Evolutionary conservation across 2,113 vertebrate species (phyloP), one percentile per base, ranked within the genome.

Genomic region (Macaca nemestrina): DNA sequence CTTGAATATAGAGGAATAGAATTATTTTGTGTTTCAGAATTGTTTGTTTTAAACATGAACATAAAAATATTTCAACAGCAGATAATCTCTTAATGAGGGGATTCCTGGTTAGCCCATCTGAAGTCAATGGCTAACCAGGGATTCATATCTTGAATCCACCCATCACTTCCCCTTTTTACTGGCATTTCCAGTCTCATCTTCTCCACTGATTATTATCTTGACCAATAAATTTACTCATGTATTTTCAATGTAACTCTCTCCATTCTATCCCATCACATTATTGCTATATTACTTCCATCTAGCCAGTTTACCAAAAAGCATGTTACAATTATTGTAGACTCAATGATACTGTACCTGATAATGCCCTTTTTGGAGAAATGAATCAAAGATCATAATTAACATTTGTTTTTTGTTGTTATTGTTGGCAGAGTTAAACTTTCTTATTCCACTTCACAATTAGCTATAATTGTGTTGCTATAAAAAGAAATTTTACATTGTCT

Each of bases 11-110:
- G 32, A 14, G 23, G 75, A 94, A 61, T 45, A 85, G 22, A 94
- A 84, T 88, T 83, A 92, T 75, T 92, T 89, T 83, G 8, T 90
- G 27, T 93, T 81, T 8, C 18, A 68, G 22, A 67, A 95, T 67
- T 17, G 13, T 57, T 70, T 73, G 83, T 30, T 45, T 12, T 4
- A 16, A 82, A 76, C 32, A 73, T 13, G 38, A 48, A 87, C 59
- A 73, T 73, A 73, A 86, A 93, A 55, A 43, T 87, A 68, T 87
- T 94, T 95, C 61, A 88, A 55, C 5, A 84, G 64, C 68, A 48
- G 35, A 48, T 35, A 64, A 88, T 93, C 45, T 73, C 12, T 52
- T 93, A 88, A 50, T 85, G n/a, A 87, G 64, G 57, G 27, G 20
- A 40, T 73, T 95, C 67, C 55, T 84, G 25, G 6, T 90, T 75